Conservation (phyloP, 2,113 vertebrate species). For the Microcebus jonahi region DNA sequence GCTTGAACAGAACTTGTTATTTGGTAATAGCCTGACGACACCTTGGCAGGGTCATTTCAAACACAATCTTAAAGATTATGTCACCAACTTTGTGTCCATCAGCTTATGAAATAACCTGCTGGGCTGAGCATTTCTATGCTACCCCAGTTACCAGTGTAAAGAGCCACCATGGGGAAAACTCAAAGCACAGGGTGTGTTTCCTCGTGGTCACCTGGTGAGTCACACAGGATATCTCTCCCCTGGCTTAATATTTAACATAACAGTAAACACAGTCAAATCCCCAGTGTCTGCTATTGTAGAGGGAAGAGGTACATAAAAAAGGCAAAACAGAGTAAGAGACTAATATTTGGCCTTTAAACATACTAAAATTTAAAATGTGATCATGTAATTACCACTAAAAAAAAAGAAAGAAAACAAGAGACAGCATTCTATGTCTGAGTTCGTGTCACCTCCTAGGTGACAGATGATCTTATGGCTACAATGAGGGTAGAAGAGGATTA, state of each 20-base stretch:
- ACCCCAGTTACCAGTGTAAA: neutral
- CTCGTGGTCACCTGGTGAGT: neutral
- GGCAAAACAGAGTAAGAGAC: neutral
- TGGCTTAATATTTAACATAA: constrained; percentile 36
- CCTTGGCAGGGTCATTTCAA: neutral
- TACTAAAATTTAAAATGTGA: neutral
- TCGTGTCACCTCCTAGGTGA: neutral
- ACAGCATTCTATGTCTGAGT: neutral
- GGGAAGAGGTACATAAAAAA: neutral
- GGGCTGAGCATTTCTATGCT: neutral
- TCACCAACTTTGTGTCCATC: neutral
- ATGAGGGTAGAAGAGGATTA: neutral
- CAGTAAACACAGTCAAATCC: neutral
- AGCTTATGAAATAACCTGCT: neutral
- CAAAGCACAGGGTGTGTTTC: neutral
- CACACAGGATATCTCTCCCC: neutral
- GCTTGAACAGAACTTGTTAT: neutral
- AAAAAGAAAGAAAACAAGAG: neutral
- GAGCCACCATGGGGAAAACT: neutral
- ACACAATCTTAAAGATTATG: neutral
- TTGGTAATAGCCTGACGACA: neutral
- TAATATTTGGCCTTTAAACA: constrained; percentile 43
- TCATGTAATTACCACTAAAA: neutral
- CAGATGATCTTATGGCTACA: neutral
- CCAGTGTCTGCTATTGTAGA: neutral